Percentiles rank a stretch among this genome's conserved stretches.
Evolutionary conservation across 2,113 vertebrate species (phyloP).

Genomic region (Dasyprocta punctata): DNA sequence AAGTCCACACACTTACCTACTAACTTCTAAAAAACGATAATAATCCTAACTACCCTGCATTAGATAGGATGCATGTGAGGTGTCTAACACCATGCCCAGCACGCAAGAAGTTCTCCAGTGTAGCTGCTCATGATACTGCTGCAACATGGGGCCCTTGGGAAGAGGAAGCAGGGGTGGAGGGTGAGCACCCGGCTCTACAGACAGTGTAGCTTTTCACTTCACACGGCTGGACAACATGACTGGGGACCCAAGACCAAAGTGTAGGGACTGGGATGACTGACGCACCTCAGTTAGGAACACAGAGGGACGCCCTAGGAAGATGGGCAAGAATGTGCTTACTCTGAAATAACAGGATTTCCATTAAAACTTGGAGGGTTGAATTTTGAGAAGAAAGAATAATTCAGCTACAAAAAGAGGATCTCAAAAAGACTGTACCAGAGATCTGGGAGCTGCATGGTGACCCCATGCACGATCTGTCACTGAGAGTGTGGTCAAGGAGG

Average conservation of each 20-base stretch:
- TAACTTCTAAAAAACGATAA: neutral
- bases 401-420: neutral
- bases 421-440: neutral
- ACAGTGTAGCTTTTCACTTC: neutral
- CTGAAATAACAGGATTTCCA: neutral
- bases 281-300: neutral
- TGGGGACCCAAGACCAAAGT: neutral
- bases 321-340: neutral
- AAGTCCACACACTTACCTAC: neutral
- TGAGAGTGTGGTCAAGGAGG: neutral
- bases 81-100: neutral
- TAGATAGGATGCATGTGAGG: neutral
- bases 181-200: neutral
- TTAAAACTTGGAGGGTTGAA: neutral
- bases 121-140: neutral
- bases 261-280: neutral
- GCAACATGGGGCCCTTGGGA: neutral
- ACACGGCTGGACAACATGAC: neutral
- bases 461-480: neutral
- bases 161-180: neutral
- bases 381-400: constrained; percentile 1
- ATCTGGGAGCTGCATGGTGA: neutral
- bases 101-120: neutral
- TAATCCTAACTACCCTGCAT: neutral
- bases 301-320: neutral